These are phyloP conservation scores for Zygogramma bicolorata DNA, from an alignment of 2,888 invertebrate genomes.

Conservation along the genomic window DNA sequence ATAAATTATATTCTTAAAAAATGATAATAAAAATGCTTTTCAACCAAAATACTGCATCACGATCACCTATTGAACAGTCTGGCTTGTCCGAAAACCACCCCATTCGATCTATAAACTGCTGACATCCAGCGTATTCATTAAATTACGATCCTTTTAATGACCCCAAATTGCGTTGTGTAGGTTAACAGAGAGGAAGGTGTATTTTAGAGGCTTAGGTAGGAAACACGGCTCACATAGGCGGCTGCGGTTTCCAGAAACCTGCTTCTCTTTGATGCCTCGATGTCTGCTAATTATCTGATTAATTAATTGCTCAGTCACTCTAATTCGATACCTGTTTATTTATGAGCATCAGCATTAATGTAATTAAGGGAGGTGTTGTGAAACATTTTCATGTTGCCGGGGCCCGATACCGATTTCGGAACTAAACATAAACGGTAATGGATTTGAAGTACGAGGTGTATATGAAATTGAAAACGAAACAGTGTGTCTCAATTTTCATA, in stretches of 20 bases:
- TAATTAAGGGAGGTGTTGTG: slow-evolving; percentile 64
- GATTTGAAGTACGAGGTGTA: slow-evolving; percentile 31
- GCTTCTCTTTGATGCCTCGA: slow-evolving; percentile 63
- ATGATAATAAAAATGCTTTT: no score
- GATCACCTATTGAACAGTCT: background rate
- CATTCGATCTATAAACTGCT: slow-evolving; percentile 29
- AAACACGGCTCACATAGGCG: slow-evolving; percentile 34
- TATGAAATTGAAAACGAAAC: background rate
- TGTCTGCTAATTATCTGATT: slow-evolving; percentile 67
- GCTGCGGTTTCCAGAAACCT: slow-evolving; percentile 46
- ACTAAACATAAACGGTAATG: slow-evolving; percentile 37
- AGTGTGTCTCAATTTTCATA: no score
- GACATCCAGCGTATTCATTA: slow-evolving; percentile 43
- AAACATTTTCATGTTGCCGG: slow-evolving; percentile 40
- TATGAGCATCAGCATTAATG: slow-evolving; percentile 66
- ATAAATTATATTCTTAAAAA: background rate
- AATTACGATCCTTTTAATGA: slow-evolving; percentile 43
- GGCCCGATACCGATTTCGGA: slow-evolving; percentile 33
- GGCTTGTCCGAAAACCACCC: background rate
- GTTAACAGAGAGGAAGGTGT: slow-evolving; percentile 35
- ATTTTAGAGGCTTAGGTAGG: slow-evolving; percentile 27
- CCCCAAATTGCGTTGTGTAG: slow-evolving; percentile 43
- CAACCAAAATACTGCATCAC: no score
- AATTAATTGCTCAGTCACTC: slow-evolving; percentile 67
- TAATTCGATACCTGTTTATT: slow-evolving; percentile 65